Conservation (phyloP, 2,888 invertebrate species). For the Diabrotica balteata region DNA sequence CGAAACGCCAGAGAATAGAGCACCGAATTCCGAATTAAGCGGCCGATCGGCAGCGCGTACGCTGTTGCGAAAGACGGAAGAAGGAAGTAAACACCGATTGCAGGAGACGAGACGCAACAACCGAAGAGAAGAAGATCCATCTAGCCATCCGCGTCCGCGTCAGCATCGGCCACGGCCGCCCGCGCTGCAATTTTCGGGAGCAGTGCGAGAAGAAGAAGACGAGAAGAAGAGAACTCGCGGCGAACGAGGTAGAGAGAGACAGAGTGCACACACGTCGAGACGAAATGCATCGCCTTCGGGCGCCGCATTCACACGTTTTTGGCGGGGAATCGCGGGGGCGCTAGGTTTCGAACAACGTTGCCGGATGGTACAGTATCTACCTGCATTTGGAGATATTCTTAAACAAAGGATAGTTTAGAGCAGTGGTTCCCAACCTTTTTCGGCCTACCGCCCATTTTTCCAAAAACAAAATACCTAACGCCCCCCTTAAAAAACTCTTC, state of each 20-base stretch:
- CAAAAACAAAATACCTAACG: no score
- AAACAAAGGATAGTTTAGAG: constrained; percentile 11
- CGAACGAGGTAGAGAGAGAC: constrained; percentile 27
- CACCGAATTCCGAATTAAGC: background rate
- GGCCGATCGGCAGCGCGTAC: background rate
- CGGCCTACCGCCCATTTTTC: no score
- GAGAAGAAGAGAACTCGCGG: constrained; percentile 22
- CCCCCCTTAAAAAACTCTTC: no score
- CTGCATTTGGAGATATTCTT: background rate
- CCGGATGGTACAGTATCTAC: background rate
- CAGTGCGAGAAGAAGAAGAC: constrained; percentile 27
- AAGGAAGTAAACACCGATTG: constrained; percentile 35
- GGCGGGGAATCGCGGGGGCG: constrained; percentile 38
- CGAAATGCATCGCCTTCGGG: constrained; percentile 43
- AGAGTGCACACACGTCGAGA: constrained; percentile 40
- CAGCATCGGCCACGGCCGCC: constrained; percentile 22
- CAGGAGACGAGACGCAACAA: constrained; percentile 22
- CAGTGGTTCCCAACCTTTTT: no score
- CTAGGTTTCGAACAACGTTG: constrained; percentile 19
- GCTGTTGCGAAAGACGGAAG: constrained; percentile 32
- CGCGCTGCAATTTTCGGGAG: constrained; percentile 34
- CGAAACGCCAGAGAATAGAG: constrained; percentile 10
- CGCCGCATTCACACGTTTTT: constrained; percentile 44
- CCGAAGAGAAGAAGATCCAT: constrained; percentile 23
- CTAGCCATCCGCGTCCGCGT: constrained; percentile 22